Evolutionary conservation across 2,797 vertebrate species (phyloP), one percentile per base, ranked within the genome.

Genomic region (Aphelocoma californica): DNA sequence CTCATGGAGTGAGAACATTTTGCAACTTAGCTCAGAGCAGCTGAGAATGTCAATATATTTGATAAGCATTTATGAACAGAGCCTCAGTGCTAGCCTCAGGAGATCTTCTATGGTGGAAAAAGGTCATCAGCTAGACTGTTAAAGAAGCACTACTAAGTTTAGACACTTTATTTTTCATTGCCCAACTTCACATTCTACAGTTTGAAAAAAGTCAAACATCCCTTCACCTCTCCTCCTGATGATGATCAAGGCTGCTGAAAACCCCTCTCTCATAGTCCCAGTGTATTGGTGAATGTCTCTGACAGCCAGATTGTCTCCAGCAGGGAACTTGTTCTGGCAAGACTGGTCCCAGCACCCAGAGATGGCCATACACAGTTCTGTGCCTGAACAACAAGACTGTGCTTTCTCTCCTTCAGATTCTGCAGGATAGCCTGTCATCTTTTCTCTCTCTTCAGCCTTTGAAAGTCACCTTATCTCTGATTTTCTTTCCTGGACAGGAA

Each of bases 1-100:
- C 81, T 96, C 29, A 38, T 18, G 40, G 74, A 95, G 53, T 54
- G 26, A 93, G 81, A 93, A 93, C 54, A 85, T 95, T 93, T 94
- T 87, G 79, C 79, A 94, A 58, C 84, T 74, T 67, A 65, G 64
- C 81, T 85, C 84, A 80, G 79, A 87, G 61, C 61, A 92, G 75
- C 72, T 94, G 50, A 94, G 88, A 85, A 93, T 89, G 78, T 93
- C 91, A 88, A 86, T 92, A 54, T 80, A 82, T 87, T 95, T 97
- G 92, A 93, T 95, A 95, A 92, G 79, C 91, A 91, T 91, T 95
- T 96, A 96, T 91, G 81, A 93, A 92, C 62, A 87, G 74, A 92
- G 20, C 38, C 78, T 89, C 50, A 61, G 81, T 77, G 73, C 28
- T 91, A 91, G 40, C 50, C 88, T 69, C 91, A 73, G 69, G 91